Percentiles rank a stretch among this genome's conserved stretches.
Conservation (phyloP, 1,140 invertebrate genomes). For the Charaxes varanes region DNA sequence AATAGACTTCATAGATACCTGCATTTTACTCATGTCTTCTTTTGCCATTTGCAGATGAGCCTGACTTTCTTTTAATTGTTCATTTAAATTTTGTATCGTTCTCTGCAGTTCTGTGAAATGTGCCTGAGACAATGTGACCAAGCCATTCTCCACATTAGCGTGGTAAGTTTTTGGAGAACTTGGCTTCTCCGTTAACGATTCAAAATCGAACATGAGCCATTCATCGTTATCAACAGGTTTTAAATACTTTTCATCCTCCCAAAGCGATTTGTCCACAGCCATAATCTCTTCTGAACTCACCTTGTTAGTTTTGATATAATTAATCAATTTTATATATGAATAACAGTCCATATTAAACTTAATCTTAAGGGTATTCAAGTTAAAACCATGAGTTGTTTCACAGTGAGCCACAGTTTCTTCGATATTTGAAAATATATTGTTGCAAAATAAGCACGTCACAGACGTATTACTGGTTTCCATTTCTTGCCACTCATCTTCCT, state of each 20-base stretch:
- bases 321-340: constrained; percentile 91
- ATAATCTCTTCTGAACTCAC: constrained; percentile 75
- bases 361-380: constrained; percentile 79
- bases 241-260: constrained; percentile 87
- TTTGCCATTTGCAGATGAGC: constrained; percentile 75
- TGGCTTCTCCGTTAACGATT: constrained; percentile 47
- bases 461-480: constrained; percentile 54
- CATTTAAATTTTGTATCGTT: constrained; percentile 75
- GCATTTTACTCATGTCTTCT: constrained; percentile 80
- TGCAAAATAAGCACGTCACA: constrained; percentile 77
- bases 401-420: constrained; percentile 76
- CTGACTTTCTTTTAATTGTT: constrained; percentile 74
- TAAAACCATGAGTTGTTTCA: constrained; percentile 79
- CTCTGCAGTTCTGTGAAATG: constrained; percentile 79
- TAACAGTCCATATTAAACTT: constrained; percentile 88
- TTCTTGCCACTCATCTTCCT: constrained; percentile 72
- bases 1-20: constrained; percentile 76
- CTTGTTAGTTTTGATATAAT: constrained; percentile 85
- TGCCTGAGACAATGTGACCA: constrained; percentile 76
- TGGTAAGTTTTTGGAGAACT: constrained; percentile 63
- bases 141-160: constrained; percentile 76
- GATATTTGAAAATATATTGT: constrained; percentile 65
- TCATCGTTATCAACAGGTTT: constrained; percentile 87
- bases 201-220: constrained; percentile 86
- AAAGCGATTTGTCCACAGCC: constrained; percentile 70